Base-by-base conservation (phyloP, 2,113 vertebrate species). In the Pteruthius melanotis region DNA sequence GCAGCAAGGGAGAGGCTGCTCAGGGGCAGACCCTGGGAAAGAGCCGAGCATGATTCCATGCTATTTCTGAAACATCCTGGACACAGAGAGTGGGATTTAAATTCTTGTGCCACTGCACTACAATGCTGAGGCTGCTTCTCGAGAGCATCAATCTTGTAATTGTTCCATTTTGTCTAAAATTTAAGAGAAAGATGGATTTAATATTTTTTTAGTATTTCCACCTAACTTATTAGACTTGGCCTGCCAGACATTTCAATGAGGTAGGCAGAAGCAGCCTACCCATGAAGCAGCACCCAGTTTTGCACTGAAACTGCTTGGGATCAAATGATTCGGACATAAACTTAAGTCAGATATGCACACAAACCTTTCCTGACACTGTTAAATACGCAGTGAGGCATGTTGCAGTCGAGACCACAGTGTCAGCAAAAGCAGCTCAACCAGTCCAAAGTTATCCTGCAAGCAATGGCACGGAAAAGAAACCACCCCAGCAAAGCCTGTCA, bases 351-450 rank as follows among this genome's bases (percentile, higher is more conserved):
- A 75, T 72, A 63, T 28, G 74, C 22, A 84, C 3, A 79, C 26
- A 93, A 74, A 83, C 56, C 68, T 59, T 66, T 81, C 56, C 79
- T 84, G 86, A 80, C 68, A 47, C 4, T 42, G 33, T 31, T 66
- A 28, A 89, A 71, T 28, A 66, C 5, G 28, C 68, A 90, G 54
- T 7, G 30, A 66, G 60, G 27, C 72, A 53, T 2, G 7, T 9
- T 37, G 31, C 61, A 49, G 40, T 30, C 71, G 83, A 45, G 54
- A 56, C 20, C 45, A 42, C 33, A 3, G 40, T 3, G 30, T 87
- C 91, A 93, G 89, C 92, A 93, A 75, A 90, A 95, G 76, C 83
- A 56, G 77, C 75, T 87, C 87, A 86, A 44, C 22, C 76, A n/a
- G 57, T 50, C 88, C 45, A 47, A 77, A 83, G 33, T 47, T 42